Percentiles rank a stretch among this genome's conserved stretches.
phyloP scores from a whole-genome alignment of 2,888 invertebrate species.

The Synanthedon myopaeformis region DNA sequence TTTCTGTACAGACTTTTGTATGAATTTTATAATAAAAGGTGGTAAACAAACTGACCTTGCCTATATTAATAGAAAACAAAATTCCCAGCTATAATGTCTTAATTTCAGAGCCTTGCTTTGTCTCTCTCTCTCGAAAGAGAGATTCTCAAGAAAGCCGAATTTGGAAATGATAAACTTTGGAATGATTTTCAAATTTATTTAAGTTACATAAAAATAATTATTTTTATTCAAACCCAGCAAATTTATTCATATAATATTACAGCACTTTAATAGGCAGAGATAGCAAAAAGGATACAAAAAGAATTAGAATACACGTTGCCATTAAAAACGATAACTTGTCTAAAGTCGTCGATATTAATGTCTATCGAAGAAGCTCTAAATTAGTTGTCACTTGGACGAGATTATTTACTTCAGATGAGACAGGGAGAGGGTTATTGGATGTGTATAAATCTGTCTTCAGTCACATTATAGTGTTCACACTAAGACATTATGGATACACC shows the following conservation, averaged over 20 bases:
- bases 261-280: background rate
- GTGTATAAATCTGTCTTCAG: constrained; percentile 16
- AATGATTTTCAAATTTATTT: too few species aligned
- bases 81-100: too few species aligned
- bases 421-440: constrained; percentile 14
- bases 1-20: too few species aligned
- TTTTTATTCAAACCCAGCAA: background rate
- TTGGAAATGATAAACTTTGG: too few species aligned
- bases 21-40: too few species aligned
- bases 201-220: background rate
- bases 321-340: background rate
- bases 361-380: constrained; percentile 14
- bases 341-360: background rate
- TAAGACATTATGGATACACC: constrained; percentile 12
- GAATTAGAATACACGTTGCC: background rate
- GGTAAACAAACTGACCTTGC: too few species aligned
- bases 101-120: too few species aligned
- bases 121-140: too few species aligned
- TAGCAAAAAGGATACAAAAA: too few species aligned
- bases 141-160: too few species aligned
- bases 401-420: constrained; percentile 17
- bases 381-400: constrained; percentile 10
- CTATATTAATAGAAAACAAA: too few species aligned
- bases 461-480: constrained; percentile 10
- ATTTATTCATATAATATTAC: background rate